Conservation (phyloP, 2,888 invertebrate genomes). For the Gonocerus acuteangulatus region DNA sequence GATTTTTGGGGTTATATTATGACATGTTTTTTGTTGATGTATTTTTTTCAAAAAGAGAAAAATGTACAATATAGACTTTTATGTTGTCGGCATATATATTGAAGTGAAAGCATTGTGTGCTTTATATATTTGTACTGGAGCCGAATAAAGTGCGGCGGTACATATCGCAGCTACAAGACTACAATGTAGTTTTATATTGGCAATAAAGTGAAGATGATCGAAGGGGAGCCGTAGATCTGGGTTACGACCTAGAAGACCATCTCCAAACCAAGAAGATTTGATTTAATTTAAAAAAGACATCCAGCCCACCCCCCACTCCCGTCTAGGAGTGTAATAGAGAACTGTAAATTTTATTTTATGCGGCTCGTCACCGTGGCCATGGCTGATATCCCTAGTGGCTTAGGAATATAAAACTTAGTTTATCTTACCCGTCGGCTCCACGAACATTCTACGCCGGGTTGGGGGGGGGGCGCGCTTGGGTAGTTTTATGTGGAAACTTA, state of each 20-base stretch:
- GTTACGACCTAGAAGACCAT: not conserved
- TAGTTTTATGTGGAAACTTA: conserved; percentile 20
- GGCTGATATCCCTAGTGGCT: conserved; percentile 4
- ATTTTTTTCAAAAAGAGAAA: too few species aligned
- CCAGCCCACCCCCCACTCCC: not conserved
- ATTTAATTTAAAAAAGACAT: not conserved
- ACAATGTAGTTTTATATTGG: not conserved
- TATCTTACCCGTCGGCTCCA: conserved; percentile 3
- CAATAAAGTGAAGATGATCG: not conserved
- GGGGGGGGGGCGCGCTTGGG: not conserved
- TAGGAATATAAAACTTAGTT: conserved; percentile 27
- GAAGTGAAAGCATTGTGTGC: too few species aligned
- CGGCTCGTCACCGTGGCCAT: not conserved
- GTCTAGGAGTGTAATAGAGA: conserved; percentile 8
- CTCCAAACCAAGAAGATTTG: not conserved
- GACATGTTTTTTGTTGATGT: too few species aligned
- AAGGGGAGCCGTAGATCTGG: not conserved
- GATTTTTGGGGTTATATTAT: too few species aligned
- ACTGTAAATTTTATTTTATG: conserved; percentile 22
- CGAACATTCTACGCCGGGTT: not conserved
- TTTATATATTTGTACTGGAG: too few species aligned
- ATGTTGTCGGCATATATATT: too few species aligned
- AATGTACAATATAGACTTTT: too few species aligned
- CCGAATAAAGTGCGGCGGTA: too few species aligned
- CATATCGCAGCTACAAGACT: too few species aligned